phyloP scores from a whole-genome alignment of 2,797 vertebrate species.

The Calcarius lapponicus region DNA sequence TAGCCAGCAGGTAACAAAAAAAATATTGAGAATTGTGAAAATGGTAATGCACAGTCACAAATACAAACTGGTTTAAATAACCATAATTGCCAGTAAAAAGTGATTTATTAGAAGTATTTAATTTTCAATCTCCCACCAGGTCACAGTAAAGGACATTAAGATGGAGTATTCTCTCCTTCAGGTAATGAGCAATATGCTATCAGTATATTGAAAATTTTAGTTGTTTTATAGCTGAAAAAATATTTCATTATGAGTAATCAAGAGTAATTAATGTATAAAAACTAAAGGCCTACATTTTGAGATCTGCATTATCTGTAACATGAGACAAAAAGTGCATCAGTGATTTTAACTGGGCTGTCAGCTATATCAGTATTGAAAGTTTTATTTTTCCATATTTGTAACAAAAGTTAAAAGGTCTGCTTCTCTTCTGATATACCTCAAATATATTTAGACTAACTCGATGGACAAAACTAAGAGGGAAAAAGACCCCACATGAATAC shows the following conservation, averaged over 20 bases:
- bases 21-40: background rate
- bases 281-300: background rate
- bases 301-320: background rate
- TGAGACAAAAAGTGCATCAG: background rate
- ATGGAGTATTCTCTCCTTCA: background rate
- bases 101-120: background rate
- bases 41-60: background rate
- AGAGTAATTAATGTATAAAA: background rate
- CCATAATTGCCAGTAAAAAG: background rate
- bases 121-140: background rate
- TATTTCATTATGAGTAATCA: background rate
- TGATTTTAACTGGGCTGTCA: background rate
- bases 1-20: constrained; percentile 1
- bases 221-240: background rate
- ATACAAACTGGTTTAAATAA: background rate
- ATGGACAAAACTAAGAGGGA: background rate
- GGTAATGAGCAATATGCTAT: background rate
- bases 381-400: background rate
- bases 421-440: background rate
- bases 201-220: background rate
- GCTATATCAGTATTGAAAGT: background rate
- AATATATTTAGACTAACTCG: background rate
- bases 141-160: background rate
- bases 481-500: background rate
- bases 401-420: background rate